These are phyloP conservation scores for Drosophila nigromelanica DNA, from an alignment of 1,140 invertebrate genomes.

Conservation along the genomic window DNA sequence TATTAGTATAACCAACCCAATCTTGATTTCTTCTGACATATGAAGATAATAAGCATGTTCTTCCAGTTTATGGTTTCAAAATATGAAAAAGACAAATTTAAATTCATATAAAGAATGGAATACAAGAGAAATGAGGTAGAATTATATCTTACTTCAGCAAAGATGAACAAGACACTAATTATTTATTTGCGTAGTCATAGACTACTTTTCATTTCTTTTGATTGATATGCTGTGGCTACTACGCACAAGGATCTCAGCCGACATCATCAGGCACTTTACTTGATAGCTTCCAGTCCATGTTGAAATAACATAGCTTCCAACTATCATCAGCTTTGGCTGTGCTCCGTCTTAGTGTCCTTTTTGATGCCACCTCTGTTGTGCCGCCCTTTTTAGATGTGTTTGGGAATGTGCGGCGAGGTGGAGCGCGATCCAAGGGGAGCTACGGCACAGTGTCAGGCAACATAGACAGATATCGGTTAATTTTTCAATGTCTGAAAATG, in stretches of 20 bases:
- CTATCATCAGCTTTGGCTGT: constrained; percentile 5
- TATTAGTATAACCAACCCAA: background rate
- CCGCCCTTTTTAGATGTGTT: background rate
- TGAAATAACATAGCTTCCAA: constrained; percentile 1
- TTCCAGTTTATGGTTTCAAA: too few relatives aligned
- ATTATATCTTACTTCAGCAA: too few relatives aligned
- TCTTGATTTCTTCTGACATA: background rate
- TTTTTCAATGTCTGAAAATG: constrained; percentile 76
- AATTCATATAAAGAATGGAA: too few relatives aligned
- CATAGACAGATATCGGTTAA: constrained; percentile 77
- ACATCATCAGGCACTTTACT: constrained; percentile 18
- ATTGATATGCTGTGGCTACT: constrained; percentile 18
- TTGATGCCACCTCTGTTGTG: constrained; percentile 13
- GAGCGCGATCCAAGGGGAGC: constrained; percentile 12
- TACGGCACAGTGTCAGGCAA: constrained; percentile 51
- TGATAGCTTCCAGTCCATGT: constrained; percentile 16
- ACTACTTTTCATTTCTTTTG: constrained; percentile 10
- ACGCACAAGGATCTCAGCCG: constrained; percentile 1
- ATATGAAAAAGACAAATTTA: too few relatives aligned
- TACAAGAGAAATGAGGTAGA: too few relatives aligned
- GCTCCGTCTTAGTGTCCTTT: background rate
- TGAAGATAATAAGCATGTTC: too few relatives aligned
- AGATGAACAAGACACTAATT: background rate
- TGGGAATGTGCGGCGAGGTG: background rate
- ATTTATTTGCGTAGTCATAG: constrained; percentile 3